Base-by-base conservation (phyloP, 2,888 invertebrate genomes). In the Hypomecis atomaria region DNA sequence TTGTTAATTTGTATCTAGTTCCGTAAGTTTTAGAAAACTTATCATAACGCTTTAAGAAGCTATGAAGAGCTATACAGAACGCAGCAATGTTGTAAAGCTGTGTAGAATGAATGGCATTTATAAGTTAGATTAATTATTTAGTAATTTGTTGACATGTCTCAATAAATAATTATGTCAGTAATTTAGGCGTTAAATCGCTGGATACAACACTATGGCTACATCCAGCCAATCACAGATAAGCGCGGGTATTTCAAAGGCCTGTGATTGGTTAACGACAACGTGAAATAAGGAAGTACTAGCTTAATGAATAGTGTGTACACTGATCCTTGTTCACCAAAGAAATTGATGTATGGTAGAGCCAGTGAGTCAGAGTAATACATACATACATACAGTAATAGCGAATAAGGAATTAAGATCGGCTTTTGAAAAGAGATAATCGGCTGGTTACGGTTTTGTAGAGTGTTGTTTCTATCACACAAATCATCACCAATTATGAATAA, bases 261-360 rank as follows among this genome's bases (percentile, higher is more conserved):
- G 11, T 50, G 49, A 37, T 50, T 50, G 49, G 13, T 37, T 38
- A 37, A 37, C 3, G 13, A 8, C 13, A 37, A 9, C 37, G 8
- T 49, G 49, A 49, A 49, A 11, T 37, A 50, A 50, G 49, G 37
- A 50, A 5, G 49, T 50, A 7, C 49, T 37, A 23, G 23, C 23
- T 23, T 23, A 23, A 23, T 23, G 23, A 23, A 23, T 23, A 23
- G 23, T 23, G 23, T 23, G 7, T 36, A n/a, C 48, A 48, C 48
- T 48, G n/a, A 48, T 48, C 36, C n/a, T 38, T 38, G 13, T 56
- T 47, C 44, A 57, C 57, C 57, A 57, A 57, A 52, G 59, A 52
- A 44, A 52, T 37, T 50, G 11, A 50, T 37, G 11, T 37, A 49
- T 49, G 36, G 36, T 8, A 50, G 37, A 50, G 37, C 37, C 37